Conservation (phyloP, 2,797 vertebrate species). For the Microctenopoma lineatum region DNA sequence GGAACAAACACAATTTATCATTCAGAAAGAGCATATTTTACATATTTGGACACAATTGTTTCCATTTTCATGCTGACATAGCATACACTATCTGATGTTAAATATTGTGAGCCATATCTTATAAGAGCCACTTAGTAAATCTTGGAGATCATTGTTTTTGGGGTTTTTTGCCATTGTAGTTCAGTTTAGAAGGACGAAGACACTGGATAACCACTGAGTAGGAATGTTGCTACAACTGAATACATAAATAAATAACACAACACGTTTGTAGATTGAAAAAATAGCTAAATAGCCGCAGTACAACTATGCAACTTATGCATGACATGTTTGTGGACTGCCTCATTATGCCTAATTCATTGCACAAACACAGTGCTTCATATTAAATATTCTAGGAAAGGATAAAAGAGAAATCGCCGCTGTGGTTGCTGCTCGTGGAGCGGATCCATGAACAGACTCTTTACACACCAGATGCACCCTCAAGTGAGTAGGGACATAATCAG, state of each 20-base stretch:
- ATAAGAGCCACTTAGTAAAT: background rate
- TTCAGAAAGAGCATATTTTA: background rate
- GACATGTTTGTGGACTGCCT: slow-evolving; percentile 47
- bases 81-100: background rate
- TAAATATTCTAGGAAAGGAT: slow-evolving; percentile 13
- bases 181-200: background rate
- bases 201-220: background rate
- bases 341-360: slow-evolving; percentile 57
- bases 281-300: slow-evolving; percentile 11
- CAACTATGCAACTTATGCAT: slow-evolving; percentile 25
- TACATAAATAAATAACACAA: background rate
- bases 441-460: slow-evolving; percentile 59
- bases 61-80: background rate
- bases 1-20: background rate
- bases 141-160: background rate
- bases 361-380: slow-evolving; percentile 54
- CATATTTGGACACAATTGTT: background rate
- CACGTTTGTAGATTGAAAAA: background rate
- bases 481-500: slow-evolving; percentile 68
- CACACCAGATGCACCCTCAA: slow-evolving; percentile 69
- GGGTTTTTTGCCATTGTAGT: background rate
- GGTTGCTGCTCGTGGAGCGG: slow-evolving; percentile 42
- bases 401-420: slow-evolving; percentile 12
- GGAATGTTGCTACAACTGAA: background rate
- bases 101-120: background rate